Conservation (phyloP, 2,888 invertebrate genomes). For the Plemyria rubiginata region DNA sequence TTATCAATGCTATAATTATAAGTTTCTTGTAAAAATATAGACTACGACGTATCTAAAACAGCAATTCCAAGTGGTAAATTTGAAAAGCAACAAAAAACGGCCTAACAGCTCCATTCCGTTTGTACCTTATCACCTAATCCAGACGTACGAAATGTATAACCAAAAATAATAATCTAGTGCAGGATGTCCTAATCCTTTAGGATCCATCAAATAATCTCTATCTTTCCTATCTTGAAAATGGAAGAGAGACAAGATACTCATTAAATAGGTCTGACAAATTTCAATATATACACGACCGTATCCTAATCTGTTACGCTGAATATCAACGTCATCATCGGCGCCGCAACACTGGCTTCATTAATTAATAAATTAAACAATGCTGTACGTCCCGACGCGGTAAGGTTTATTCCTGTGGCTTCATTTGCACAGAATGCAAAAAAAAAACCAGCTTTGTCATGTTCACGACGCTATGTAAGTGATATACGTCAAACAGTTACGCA, state of each 20-base stretch:
- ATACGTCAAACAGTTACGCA: too few species aligned
- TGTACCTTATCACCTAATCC: too few species aligned
- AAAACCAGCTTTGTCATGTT: background rate
- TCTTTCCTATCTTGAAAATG: background rate
- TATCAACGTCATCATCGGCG: slow-evolving; percentile 56
- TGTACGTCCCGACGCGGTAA: slow-evolving; percentile 49
- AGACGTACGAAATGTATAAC: too few species aligned
- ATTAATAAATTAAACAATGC: slow-evolving; percentile 84
- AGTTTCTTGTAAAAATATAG: too few species aligned
- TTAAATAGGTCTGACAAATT: slow-evolving; percentile 16
- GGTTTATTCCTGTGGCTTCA: slow-evolving; percentile 60
- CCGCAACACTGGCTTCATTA: slow-evolving; percentile 77
- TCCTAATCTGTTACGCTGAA: slow-evolving; percentile 53
- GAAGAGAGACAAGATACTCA: background rate
- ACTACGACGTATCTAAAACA: too few species aligned
- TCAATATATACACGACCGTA: slow-evolving; percentile 31
- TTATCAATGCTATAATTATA: too few species aligned
- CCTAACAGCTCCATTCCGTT: too few species aligned
- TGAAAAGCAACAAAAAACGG: too few species aligned
- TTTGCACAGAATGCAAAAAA: slow-evolving; percentile 6
- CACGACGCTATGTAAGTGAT: background rate
- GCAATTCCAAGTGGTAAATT: too few species aligned
- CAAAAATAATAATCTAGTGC: too few species aligned
- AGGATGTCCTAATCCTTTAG: too few species aligned
- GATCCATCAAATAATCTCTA: background rate